Base-by-base conservation (phyloP, 1,140 invertebrate species). In the Drosophila repleta region DNA sequence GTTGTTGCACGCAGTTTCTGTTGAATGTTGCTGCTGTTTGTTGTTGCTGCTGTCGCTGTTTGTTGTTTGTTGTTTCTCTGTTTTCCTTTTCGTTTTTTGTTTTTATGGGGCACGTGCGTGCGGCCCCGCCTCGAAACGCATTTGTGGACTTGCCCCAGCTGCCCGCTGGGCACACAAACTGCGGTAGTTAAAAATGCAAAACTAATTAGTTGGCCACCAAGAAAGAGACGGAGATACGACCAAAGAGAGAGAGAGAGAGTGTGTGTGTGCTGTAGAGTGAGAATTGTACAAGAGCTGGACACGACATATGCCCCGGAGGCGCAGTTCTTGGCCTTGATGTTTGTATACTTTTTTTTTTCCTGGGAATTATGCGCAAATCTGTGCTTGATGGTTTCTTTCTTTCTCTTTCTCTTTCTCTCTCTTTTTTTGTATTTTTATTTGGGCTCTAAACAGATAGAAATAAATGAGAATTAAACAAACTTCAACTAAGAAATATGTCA, bases 151-250 rank as follows among this genome's bases (percentile, higher is more conserved):
- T 21, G 10, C 43, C 35, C 17, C 43, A 13, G 8, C 58, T 37
- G 41, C 45, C 51, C 67, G 52, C 56, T 56, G 60, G 32, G 61
- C 52, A 51, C 32, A 53, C 32, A 48, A 43, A 53, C 53, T 70
- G 57, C 65, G 75, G 75, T 74, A 69, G 75, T 79, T 79, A 78
- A 78, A 79, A 79, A 79, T 79, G 75, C 75, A 79, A 79, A 79
- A 79, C 76, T 79, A 79, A 79, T 79, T 79, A 79, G 70, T 74
- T 68, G 70, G 17, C 32, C 17, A 17, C 15, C 5, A 17, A 18
- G 17, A 1, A 2, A 10, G 39, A 43, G n/a, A n/a, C 4, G 7
- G 11, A 18, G 39, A 43, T 15, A 4, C 4, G 4, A 3, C n/a
- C 4, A 43, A 15, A 15, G 15, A 43, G 39, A 3, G 15, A 41